Conservation (phyloP, 1,140 invertebrate species). For the Euura saliciscinereae region DNA sequence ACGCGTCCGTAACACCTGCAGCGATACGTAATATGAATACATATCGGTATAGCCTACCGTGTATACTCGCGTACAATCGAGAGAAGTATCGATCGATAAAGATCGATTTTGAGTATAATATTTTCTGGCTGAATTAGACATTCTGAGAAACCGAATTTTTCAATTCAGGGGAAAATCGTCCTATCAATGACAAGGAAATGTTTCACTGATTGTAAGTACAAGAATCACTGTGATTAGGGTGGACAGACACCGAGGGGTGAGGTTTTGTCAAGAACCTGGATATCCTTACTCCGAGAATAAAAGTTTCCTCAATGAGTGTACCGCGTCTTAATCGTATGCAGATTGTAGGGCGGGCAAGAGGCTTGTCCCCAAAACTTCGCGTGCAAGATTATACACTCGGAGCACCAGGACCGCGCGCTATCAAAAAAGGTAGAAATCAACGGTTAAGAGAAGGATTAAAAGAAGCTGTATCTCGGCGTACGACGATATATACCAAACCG, state of each 20-base stretch:
- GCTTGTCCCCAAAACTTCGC: constrained; percentile 43
- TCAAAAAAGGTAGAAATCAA: constrained; percentile 11
- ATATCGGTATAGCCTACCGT: no score
- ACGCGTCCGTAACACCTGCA: neutral
- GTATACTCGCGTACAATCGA: no score
- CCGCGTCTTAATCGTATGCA: constrained; percentile 40
- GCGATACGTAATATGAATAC: neutral
- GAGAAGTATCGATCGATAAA: no score
- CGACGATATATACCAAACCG: neutral
- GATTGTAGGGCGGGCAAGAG: constrained; percentile 39
- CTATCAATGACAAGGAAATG: no score
- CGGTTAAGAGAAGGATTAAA: constrained; percentile 14
- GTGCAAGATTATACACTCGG: constrained; percentile 45
- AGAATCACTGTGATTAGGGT: no score
- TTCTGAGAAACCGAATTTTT: no score
- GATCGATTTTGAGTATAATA: no score
- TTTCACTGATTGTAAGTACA: no score
- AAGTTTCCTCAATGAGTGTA: constrained; percentile 9
- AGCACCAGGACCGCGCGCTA: constrained; percentile 15
- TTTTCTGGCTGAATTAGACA: no score
- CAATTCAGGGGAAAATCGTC: no score
- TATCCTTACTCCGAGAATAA: neutral
- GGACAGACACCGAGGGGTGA: neutral
- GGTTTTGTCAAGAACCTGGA: neutral
- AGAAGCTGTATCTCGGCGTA: neutral